Evolutionary conservation across 2,113 vertebrate genomes (phyloP).

Genomic region (Sapajus apella): DNA sequence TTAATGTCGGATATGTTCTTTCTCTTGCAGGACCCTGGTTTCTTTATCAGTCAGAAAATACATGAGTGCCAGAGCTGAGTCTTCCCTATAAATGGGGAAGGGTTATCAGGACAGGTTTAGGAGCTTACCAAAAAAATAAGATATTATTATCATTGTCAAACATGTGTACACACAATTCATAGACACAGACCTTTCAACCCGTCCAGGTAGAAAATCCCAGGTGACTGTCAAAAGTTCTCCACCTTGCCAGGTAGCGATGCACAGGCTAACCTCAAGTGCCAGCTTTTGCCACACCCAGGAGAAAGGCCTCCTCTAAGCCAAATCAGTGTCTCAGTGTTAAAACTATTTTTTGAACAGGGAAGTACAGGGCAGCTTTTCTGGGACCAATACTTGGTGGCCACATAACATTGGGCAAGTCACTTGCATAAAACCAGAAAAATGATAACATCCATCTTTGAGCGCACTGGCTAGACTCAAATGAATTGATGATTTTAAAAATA

Average conservation of each 20-base stretch:
- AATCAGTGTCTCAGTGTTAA: no score
- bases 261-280: not conserved
- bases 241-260: fast-evolving
- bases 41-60: not conserved
- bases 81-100: not conserved
- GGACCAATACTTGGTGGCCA: not conserved
- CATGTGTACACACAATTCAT: fast-evolving
- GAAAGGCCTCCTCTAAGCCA: no score
- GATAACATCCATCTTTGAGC: not conserved
- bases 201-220: not conserved
- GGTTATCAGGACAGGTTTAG: fast-evolving
- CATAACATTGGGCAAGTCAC: not conserved
- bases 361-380: no score
- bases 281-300: not conserved
- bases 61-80: fast-evolving
- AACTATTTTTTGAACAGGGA: not conserved
- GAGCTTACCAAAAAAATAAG: not conserved
- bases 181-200: not conserved
- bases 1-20: not conserved
- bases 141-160: not conserved
- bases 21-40: not conserved
- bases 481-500: not conserved
- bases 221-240: not conserved
- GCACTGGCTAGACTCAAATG: not conserved
- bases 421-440: not conserved